phyloP scores from a whole-genome alignment of 2,113 vertebrate genomes.

The Chaenogobius annularis region DNA sequence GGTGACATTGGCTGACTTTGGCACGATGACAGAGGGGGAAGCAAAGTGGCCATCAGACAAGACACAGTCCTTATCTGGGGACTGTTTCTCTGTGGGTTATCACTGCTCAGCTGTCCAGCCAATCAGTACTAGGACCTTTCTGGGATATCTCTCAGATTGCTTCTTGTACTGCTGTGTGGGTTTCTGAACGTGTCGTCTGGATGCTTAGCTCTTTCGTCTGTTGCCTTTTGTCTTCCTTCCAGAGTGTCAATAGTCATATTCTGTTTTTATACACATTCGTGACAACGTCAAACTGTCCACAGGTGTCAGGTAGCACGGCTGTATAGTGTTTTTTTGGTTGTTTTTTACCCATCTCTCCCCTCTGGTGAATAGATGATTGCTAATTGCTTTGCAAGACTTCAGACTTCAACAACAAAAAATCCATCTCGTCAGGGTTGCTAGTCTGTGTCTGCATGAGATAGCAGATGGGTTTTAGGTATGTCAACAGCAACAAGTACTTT shows the following conservation, averaged over 20 bases:
- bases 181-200: conserved; percentile 15
- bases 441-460: too few species aligned
- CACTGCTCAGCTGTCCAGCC: conserved; percentile 61
- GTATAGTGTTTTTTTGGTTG: background rate
- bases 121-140: conserved; percentile 64
- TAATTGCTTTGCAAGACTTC: background rate
- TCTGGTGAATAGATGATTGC: background rate
- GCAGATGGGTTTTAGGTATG: too few species aligned
- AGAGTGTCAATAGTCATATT: background rate
- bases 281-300: background rate
- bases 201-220: background rate
- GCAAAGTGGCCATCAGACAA: conserved; percentile 64
- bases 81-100: conserved; percentile 64
- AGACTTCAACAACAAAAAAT: background rate
- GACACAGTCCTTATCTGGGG: conserved; percentile 62
- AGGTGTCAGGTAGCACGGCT: background rate
- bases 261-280: background rate
- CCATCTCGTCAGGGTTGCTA: background rate
- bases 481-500: too few species aligned
- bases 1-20: conserved; percentile 67
- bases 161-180: conserved; percentile 50
- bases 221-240: background rate
- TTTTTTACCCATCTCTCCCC: background rate
- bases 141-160: conserved; percentile 65
- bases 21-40: conserved; percentile 43